Conservation (phyloP, 2,113 vertebrate species). For the Melierax canorus region DNA sequence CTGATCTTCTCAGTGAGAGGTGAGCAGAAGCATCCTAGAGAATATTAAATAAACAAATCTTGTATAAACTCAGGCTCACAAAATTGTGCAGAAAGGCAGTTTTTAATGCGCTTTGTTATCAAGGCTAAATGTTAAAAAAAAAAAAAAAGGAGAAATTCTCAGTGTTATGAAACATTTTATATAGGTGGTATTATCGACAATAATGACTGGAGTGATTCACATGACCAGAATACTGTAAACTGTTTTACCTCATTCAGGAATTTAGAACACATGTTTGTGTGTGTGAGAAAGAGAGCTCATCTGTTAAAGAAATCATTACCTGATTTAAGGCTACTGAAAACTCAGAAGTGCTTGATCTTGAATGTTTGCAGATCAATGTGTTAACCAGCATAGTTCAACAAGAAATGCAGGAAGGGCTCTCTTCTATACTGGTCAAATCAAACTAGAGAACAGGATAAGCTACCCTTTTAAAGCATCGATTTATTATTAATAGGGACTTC, state of each 20-base stretch:
- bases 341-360: not conserved
- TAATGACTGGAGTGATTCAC: not conserved
- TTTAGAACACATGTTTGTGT: not conserved
- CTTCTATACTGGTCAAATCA: not conserved
- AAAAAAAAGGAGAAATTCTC: not conserved
- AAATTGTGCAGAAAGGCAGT: not conserved
- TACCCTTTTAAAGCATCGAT: not conserved
- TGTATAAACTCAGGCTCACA: not conserved
- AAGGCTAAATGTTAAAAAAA: not conserved
- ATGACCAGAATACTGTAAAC: not conserved
- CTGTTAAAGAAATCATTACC: not conserved
- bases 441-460: not conserved
- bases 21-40: not conserved
- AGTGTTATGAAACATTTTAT: not conserved
- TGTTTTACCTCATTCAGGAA: not conserved
- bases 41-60: not conserved
- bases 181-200: not conserved
- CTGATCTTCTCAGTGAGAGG: not conserved
- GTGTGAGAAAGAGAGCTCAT: not conserved
- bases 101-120: not conserved
- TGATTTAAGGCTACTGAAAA: not conserved
- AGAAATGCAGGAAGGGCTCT: not conserved
- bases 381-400: not conserved
- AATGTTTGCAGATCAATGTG: not conserved
- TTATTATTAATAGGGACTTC: not conserved